A percentile compares a stretch with the other conserved stretches of the same genome.
Evolutionary conservation across 2,888 invertebrate genomes (phyloP).

Genomic region (Ochlodes sylvanus): DNA sequence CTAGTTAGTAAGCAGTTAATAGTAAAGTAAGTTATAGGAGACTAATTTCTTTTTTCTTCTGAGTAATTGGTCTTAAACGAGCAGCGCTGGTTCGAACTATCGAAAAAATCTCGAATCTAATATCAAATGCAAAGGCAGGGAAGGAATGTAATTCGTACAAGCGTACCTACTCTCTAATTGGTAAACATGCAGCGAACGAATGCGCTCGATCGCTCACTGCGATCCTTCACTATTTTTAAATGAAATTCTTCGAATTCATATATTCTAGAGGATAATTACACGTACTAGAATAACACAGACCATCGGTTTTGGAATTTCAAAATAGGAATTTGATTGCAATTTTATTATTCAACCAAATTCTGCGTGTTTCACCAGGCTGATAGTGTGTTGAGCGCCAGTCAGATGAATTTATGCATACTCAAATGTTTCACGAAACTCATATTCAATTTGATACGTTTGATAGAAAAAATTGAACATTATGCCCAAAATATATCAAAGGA

Average conservation of each 20-base stretch:
- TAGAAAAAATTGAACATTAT: conserved; percentile 5
- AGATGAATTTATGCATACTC: conserved; percentile 52
- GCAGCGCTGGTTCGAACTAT: conserved; percentile 40
- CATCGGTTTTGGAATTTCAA: conserved; percentile 61
- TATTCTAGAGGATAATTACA: conserved; percentile 70
- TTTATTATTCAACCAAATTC: conserved; percentile 72
- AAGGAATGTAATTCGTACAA: conserved; percentile 52
- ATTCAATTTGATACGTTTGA: conserved; percentile 35
- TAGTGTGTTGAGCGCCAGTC: conserved; percentile 47
- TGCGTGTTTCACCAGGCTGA: conserved; percentile 51
- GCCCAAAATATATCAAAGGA: background rate
- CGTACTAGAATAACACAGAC: conserved; percentile 56
- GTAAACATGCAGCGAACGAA: conserved; percentile 70
- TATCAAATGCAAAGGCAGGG: conserved; percentile 60
- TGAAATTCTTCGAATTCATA: conserved; percentile 77
- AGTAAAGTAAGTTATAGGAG: no score
- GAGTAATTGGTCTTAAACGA: background rate
- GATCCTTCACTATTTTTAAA: conserved; percentile 70
- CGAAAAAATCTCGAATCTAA: conserved; percentile 60
- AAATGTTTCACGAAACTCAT: conserved; percentile 52
- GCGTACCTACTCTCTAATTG: conserved; percentile 63
- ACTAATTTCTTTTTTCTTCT: background rate
- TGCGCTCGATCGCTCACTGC: conserved; percentile 58
- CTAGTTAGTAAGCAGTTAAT: no score
- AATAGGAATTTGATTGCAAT: conserved; percentile 72